Evolutionary conservation across 2,113 vertebrate genomes (phyloP), one percentile per base, ranked within the genome.

Genomic region (Hypomesus transpacificus): DNA sequence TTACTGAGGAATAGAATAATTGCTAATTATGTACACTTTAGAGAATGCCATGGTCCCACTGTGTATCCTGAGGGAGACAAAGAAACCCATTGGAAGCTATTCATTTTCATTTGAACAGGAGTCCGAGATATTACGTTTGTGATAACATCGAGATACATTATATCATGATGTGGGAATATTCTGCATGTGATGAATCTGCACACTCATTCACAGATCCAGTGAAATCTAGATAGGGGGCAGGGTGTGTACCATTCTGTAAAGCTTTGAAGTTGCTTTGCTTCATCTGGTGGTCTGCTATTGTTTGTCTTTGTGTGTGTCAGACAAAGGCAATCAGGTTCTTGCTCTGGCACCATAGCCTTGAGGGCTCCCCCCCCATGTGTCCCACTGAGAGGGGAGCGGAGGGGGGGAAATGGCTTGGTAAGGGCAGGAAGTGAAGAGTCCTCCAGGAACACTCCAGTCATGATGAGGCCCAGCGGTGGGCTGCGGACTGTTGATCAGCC

Each of bases 1-100:
- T 77, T 76, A 72, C 67, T 59, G 34, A 13, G 14, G 61, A 74
- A 73, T 65, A 68, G 70, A 74, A 68, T 76, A 71, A 77, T 76
- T 76, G 72, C 64, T 62, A 18, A 20, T 56, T 26, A 70, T 80
- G 72, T 67, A 62, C 34, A 64, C 39, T 53, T 68, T 34, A 53
- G 73, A 17, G 61, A 64, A 73, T 61, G 28, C 31, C 34, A 52
- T 28, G 53, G 52, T 60, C 50, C 7, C 50, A 20, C n/a, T 73
- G 52, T 58, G 17, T 70, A 57, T 66, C 63, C 69, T 62, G 54
- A 64, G 61, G 62, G 26, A 31, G 67, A 34, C 61, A 63, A 34
- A 69, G 34, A 52, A 46, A 7, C 20, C 22, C 46, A 54, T 68
- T 46, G 39, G 39, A 46, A 46, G 39, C 39, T 7, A 13, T 46